Percentiles rank a stretch among this genome's conserved stretches.
Conservation (phyloP, 1,140 invertebrate genomes). For the Leptopilina clavipes region DNA sequence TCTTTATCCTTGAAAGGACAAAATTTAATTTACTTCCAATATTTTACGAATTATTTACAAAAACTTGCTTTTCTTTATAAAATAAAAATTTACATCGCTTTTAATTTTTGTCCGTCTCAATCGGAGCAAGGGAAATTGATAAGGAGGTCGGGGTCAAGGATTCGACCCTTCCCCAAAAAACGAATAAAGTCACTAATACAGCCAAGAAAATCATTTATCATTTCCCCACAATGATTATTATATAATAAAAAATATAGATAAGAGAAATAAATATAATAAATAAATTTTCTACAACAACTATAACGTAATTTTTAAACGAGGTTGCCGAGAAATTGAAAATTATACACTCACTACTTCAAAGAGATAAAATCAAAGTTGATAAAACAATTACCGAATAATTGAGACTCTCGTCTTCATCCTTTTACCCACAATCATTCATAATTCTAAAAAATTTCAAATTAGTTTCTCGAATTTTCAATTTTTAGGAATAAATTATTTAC, state of each 20-base stretch:
- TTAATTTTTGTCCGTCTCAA: neutral
- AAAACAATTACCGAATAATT: neutral
- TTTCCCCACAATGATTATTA: neutral
- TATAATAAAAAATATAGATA: neutral
- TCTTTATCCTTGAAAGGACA: neutral
- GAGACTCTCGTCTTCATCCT: neutral
- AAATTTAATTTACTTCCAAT: neutral
- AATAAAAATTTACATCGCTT: neutral
- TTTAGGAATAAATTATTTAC: neutral
- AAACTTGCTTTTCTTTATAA: neutral
- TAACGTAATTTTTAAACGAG: neutral
- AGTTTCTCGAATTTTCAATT: neutral
- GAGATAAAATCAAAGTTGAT: slow-evolving; percentile 22
- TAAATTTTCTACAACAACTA: neutral
- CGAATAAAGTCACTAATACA: neutral
- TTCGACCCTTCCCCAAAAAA: slow-evolving; percentile 48
- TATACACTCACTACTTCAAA: neutral
- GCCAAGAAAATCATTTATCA: neutral
- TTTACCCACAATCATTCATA: neutral
- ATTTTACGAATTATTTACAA: neutral
- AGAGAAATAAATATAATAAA: neutral
- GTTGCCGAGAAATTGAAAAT: neutral
- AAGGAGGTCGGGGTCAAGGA: slow-evolving; percentile 49
- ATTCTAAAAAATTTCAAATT: neutral
- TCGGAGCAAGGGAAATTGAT: slow-evolving; percentile 36